Conservation (phyloP, 2,113 vertebrate species). For the Leucopsar rothschildi region DNA sequence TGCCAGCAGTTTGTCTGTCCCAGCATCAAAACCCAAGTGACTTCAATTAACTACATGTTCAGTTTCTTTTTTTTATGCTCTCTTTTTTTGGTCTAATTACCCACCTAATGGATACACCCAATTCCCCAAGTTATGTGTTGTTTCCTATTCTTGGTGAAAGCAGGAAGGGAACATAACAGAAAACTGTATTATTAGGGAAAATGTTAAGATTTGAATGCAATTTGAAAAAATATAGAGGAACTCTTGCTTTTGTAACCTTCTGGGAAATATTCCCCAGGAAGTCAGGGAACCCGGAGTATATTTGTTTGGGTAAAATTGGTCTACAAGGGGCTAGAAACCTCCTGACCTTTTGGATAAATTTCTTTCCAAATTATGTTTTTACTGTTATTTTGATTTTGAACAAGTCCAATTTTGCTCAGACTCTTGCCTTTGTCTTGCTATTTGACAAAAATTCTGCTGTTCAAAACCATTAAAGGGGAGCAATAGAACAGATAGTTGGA, state of each 20-base stretch:
- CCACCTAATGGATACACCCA: not conserved
- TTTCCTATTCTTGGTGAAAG: not conserved
- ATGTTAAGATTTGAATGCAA: not conserved
- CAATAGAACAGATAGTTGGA: not conserved
- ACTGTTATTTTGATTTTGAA: not conserved
- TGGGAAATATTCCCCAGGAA: not conserved
- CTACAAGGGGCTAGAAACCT: not conserved
- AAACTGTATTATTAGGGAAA: not conserved
- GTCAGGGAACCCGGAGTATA: not conserved
- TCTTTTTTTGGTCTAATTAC: not conserved
- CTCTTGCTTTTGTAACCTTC: not conserved
- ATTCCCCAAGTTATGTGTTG: not conserved
- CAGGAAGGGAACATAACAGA: not conserved
- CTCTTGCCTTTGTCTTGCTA: not conserved
- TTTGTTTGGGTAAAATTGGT: not conserved
- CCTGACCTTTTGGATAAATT: not conserved
- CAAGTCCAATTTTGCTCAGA: not conserved
- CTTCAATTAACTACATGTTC: not conserved
- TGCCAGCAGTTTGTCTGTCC: not conserved
- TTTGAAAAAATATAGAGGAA: not conserved
- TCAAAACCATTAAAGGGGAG: not conserved
- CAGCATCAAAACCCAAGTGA: not conserved
- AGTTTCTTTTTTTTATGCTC: not conserved
- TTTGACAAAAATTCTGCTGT: not conserved
- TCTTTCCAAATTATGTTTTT: not conserved